phyloP scores from a whole-genome alignment of 1,140 invertebrate species.

The Steinernema khuongi region DNA sequence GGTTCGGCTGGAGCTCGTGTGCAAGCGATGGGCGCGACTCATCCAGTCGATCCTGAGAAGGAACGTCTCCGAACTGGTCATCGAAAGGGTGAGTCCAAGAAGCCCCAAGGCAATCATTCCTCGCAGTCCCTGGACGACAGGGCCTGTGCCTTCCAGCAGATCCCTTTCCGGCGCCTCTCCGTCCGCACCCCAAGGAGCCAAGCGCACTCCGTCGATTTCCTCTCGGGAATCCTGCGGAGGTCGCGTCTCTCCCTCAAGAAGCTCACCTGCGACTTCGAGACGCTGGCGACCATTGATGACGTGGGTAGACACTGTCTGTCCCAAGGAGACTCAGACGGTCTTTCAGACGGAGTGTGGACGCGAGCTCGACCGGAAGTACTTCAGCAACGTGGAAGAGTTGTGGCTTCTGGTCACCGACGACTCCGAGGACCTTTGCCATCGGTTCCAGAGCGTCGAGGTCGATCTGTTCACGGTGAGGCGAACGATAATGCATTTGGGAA shows the following conservation, averaged over 20 bases:
- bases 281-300: constrained; percentile 28
- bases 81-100: constrained; percentile 27
- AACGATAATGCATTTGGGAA: background rate
- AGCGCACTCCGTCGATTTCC: background rate
- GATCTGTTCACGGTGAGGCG: constrained; percentile 30
- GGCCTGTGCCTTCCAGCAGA: background rate
- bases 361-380: constrained; percentile 28
- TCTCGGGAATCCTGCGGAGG: background rate
- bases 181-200: background rate
- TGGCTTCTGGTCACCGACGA: constrained; percentile 30
- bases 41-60: constrained; percentile 19
- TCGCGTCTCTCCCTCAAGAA: constrained; percentile 23
- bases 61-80: constrained; percentile 30
- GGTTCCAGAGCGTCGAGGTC: constrained; percentile 23
- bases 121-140: background rate
- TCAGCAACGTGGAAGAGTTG: constrained; percentile 32
- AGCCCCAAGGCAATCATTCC: background rate
- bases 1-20: constrained; percentile 21
- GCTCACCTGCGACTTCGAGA: constrained; percentile 30
- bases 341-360: constrained; percentile 26
- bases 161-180: background rate
- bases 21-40: constrained; percentile 30
- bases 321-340: background rate
- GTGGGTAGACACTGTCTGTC: background rate
- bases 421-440: constrained; percentile 21